phyloP scores from a whole-genome alignment of 2,113 vertebrate genomes.

The Pseudorhombus dupliciocellatus region DNA sequence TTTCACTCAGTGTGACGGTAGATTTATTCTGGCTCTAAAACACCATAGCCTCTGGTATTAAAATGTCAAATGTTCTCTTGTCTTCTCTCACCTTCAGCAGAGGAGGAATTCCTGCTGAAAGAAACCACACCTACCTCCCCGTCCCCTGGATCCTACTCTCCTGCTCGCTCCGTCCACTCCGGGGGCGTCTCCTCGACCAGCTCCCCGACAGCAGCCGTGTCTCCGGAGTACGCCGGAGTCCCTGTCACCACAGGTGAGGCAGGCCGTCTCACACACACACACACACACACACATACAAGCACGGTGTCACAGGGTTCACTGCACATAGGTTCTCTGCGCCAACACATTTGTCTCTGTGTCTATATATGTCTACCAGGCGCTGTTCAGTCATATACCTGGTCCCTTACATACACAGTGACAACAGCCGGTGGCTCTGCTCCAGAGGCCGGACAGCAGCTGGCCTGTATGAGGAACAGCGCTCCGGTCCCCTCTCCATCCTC shows the following conservation, averaged over 20 bases:
- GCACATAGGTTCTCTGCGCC: constrained; percentile 54
- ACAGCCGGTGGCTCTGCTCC: constrained; percentile 90
- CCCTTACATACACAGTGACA: constrained; percentile 99
- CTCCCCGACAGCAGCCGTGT: constrained; percentile 88
- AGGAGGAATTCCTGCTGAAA: constrained; percentile 86
- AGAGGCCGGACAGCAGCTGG: constrained; percentile 89
- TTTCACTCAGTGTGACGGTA: too few species aligned
- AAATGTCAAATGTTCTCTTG: background rate
- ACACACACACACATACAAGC: constrained; percentile 9
- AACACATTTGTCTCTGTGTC: constrained; percentile 73
- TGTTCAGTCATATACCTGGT: constrained; percentile 99
- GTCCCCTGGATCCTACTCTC: constrained; percentile 91
- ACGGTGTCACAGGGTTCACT: constrained; percentile 17
- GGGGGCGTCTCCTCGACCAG: constrained; percentile 86
- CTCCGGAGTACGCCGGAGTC: constrained; percentile 88
- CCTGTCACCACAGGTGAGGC: constrained; percentile 89
- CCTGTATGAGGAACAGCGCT: constrained; percentile 92
- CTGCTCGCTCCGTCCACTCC: constrained; percentile 89
- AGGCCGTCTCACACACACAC: background rate
- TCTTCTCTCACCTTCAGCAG: constrained; percentile 73
- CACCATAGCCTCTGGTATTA: background rate
- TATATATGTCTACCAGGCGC: constrained; percentile 87
- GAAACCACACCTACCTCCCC: constrained; percentile 87
- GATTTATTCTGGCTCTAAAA: too few species aligned
- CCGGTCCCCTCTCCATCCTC: constrained; percentile 87